Percentiles rank a stretch among this genome's conserved stretches.
Conservation (phyloP, 2,113 vertebrate genomes). For the Oryzias curvinotus region DNA sequence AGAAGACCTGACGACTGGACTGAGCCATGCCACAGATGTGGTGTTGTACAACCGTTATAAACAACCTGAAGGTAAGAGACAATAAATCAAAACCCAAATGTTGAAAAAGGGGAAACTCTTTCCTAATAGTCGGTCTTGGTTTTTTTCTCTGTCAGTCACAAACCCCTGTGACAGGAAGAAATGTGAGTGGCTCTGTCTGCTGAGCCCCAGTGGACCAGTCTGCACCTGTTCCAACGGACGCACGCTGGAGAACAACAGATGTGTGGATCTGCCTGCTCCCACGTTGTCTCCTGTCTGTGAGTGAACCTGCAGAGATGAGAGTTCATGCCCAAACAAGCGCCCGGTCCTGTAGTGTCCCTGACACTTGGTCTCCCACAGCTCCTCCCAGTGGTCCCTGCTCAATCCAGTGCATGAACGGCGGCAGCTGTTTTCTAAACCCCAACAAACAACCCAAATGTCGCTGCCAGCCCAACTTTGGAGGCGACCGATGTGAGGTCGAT, state of each 20-base stretch:
- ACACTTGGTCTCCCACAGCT: constrained; percentile 64
- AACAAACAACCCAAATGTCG: constrained; percentile 93
- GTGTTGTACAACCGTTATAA: constrained; percentile 95
- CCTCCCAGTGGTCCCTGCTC: constrained; percentile 83
- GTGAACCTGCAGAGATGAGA: constrained; percentile 8
- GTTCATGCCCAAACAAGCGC: not conserved
- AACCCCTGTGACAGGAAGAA: constrained; percentile 98
- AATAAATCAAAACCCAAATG: not conserved
- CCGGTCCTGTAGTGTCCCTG: not conserved
- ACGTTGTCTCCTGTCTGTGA: constrained; percentile 81
- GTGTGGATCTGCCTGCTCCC: constrained; percentile 85
- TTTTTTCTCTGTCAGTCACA: constrained; percentile 75
- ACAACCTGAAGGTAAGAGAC: constrained; percentile 86
- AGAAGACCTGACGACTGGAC: constrained; percentile 88
- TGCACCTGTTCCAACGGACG: constrained; percentile 94
- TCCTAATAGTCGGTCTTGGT: not conserved
- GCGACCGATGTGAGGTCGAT: constrained; percentile 90
- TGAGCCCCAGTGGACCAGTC: constrained; percentile 94
- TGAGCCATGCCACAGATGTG: constrained; percentile 93
- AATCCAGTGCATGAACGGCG: constrained; percentile 88
- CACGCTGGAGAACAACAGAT: constrained; percentile 91
- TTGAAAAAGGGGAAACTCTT: not conserved
- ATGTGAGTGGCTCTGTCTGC: constrained; percentile 95
- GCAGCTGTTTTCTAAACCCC: constrained; percentile 95
- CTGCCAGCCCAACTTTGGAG: constrained; percentile 92